Percentiles rank a stretch among this genome's conserved stretches.
Conservation (phyloP, 1,140 invertebrate genomes). For the Pseudomyrmex concolor region DNA sequence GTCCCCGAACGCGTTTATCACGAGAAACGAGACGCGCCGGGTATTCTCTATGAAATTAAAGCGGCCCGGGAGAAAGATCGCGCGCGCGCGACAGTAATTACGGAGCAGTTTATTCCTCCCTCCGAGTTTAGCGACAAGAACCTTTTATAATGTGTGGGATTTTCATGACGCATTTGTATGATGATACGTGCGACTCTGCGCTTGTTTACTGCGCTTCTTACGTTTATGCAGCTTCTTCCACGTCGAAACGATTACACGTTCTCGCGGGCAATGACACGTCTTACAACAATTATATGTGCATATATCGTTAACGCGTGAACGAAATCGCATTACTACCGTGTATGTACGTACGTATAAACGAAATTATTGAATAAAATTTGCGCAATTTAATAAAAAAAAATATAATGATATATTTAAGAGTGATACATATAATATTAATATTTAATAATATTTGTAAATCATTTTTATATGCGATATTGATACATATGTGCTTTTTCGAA, state of each 20-base stretch:
- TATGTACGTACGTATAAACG: too few relatives aligned
- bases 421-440: too few relatives aligned
- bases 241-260: background rate
- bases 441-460: too few relatives aligned
- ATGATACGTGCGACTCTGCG: background rate
- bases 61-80: constrained; percentile 27
- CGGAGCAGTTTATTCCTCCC: constrained; percentile 34
- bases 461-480: too few relatives aligned
- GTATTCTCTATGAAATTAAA: constrained; percentile 55
- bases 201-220: background rate
- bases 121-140: constrained; percentile 11
- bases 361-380: background rate
- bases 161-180: constrained; percentile 17
- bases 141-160: constrained; percentile 29
- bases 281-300: too few relatives aligned
- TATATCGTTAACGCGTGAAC: background rate
- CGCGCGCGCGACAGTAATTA: constrained; percentile 49
- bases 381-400: background rate
- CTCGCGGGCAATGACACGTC: background rate
- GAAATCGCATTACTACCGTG: too few relatives aligned
- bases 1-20: constrained; percentile 25
- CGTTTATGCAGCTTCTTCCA: background rate
- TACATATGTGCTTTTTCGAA: too few relatives aligned
- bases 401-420: background rate
- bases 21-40: constrained; percentile 20